Conservation (phyloP, 1,140 invertebrate genomes). For the Anagrus nilaparvatae region DNA sequence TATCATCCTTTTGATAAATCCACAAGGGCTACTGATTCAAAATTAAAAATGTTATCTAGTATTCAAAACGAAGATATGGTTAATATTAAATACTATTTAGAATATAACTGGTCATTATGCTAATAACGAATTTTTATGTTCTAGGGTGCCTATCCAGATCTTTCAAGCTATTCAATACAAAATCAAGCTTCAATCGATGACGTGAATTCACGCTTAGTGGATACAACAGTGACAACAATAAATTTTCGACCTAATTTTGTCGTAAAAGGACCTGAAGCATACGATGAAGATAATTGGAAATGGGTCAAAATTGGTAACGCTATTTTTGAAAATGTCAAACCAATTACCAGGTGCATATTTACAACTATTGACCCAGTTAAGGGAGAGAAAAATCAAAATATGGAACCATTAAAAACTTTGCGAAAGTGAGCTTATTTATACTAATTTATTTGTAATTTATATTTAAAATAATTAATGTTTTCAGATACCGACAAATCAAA, state of each 20-base stretch:
- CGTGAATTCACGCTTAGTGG: not conserved
- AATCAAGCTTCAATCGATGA: not conserved
- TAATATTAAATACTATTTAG: not conserved
- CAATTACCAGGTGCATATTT: too few species aligned
- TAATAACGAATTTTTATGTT: not conserved
- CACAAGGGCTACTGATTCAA: too few species aligned
- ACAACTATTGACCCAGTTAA: too few species aligned
- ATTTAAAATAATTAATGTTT: too few species aligned
- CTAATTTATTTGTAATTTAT: too few species aligned
- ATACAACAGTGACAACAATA: not conserved
- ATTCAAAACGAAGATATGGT: too few species aligned
- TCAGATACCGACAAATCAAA: too few species aligned
- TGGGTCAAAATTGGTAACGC: not conserved
- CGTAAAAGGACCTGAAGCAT: not conserved
- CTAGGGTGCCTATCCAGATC: not conserved
- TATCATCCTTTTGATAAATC: not conserved
- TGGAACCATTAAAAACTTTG: too few species aligned
- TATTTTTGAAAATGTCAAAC: not conserved
- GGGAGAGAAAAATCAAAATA: too few species aligned
- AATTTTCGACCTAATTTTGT: not conserved
- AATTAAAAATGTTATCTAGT: too few species aligned
- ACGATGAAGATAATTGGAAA: not conserved
- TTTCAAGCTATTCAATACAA: not conserved
- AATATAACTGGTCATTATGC: not conserved
- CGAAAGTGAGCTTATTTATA: too few species aligned